Percentiles rank a stretch among this genome's conserved stretches.
phyloP scores from a whole-genome alignment of 2,888 invertebrate species.

The Cosmopolites sordidus region DNA sequence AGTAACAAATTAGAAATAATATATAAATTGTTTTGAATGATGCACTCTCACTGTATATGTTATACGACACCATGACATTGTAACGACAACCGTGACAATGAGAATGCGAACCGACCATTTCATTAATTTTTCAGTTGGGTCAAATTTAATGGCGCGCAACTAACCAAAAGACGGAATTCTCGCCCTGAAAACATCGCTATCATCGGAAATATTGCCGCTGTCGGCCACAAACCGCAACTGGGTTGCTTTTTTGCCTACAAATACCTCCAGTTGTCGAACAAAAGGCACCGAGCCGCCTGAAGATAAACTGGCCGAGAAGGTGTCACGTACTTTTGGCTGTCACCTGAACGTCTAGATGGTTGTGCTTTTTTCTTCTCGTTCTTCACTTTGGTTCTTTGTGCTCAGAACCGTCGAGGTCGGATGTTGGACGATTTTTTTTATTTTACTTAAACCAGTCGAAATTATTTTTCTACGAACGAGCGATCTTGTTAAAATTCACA shows the following conservation, averaged over 20 bases:
- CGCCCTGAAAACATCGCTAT: constrained; percentile 32
- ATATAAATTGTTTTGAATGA: too few relatives aligned
- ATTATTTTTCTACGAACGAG: too few relatives aligned
- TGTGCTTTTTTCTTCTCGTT: too few relatives aligned
- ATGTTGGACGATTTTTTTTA: too few relatives aligned
- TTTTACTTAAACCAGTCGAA: too few relatives aligned
- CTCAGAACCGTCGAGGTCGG: too few relatives aligned
- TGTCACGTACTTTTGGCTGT: background rate
- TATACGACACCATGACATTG: too few relatives aligned
- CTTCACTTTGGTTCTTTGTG: too few relatives aligned
- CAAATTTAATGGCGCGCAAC: constrained; percentile 37
- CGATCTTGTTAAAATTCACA: too few relatives aligned
- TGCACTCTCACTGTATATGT: too few relatives aligned
- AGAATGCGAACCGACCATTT: constrained; percentile 27
- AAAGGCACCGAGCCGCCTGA: background rate
- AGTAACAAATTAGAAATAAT: too few relatives aligned
- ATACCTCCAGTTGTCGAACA: background rate
- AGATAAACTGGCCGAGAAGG: background rate
- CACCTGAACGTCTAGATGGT: background rate
- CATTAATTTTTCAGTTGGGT: constrained; percentile 40
- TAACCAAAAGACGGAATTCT: constrained; percentile 31
- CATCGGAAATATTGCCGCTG: constrained; percentile 23
- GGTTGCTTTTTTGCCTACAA: background rate
- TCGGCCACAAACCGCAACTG: constrained; percentile 1
- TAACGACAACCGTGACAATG: constrained; percentile 30